A percentile compares a stretch with the other conserved stretches of the same genome.
phyloP scores from a whole-genome alignment of 2,797 vertebrate species.

The Peromyscus attwateri region DNA sequence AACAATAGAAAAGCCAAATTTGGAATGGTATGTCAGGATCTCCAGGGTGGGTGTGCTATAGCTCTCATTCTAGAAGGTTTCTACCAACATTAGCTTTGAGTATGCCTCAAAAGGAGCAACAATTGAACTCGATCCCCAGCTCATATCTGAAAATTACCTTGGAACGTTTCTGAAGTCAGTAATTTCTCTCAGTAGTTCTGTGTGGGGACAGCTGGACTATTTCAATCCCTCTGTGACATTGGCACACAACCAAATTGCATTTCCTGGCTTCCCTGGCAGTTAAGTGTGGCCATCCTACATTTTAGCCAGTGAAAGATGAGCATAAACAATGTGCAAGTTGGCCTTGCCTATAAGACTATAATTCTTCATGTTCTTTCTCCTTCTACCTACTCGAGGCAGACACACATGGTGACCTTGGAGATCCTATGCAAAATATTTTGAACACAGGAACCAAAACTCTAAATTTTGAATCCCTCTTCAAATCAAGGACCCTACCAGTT shows the following conservation, averaged over 20 bases:
- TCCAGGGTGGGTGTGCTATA: neutral
- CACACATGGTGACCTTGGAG: neutral
- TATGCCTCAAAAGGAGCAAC: neutral
- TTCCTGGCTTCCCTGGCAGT: neutral
- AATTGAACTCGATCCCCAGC: neutral
- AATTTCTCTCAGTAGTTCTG: neutral
- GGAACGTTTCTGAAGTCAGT: neutral
- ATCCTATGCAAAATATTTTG: neutral
- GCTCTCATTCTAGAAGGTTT: neutral
- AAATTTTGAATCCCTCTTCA: neutral
- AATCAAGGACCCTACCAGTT: neutral
- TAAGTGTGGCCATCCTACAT: neutral
- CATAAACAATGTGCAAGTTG: neutral
- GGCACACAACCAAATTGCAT: neutral
- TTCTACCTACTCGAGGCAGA: neutral
- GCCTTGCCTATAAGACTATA: neutral
- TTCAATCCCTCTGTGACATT: neutral
- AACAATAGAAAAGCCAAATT: neutral
- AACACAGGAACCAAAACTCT: neutral
- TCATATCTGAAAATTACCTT: neutral
- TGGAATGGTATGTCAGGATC: neutral
- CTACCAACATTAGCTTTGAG: neutral
- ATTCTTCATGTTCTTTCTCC: neutral
- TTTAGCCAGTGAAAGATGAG: slow-evolving; percentile 12
- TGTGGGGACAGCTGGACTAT: neutral